Conservation (phyloP, 1,140 invertebrate species). For the Gonatopus flavifemur region DNA sequence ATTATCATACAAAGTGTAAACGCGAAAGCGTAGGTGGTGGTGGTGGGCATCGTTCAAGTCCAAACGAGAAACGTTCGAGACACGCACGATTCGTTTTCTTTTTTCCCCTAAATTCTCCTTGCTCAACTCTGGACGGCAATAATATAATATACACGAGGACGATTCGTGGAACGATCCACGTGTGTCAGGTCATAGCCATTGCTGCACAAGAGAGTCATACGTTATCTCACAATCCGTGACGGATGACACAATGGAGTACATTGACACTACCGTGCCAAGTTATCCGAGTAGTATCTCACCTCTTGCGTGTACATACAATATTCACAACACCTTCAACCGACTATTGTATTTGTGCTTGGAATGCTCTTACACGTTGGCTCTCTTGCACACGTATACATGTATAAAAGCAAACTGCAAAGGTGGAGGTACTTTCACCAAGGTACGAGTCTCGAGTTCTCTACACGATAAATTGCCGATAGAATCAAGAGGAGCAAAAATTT, state of each 20-base stretch:
- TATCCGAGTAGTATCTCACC: conserved; percentile 21
- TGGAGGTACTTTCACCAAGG: conserved; percentile 36
- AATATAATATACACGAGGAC: conserved; percentile 19
- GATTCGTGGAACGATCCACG: conserved; percentile 2
- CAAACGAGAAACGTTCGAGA: too few species aligned
- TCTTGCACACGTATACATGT: too few species aligned
- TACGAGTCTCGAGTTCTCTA: too few species aligned
- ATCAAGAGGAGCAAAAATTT: too few species aligned
- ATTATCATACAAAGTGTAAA: too few species aligned
- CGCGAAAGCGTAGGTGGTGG: too few species aligned
- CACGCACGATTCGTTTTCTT: background rate
- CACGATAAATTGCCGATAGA: too few species aligned
- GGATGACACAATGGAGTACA: conserved; percentile 35
- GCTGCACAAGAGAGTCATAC: conserved; percentile 11
- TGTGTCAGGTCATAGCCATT: conserved; percentile 14
- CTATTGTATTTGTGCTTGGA: conserved; percentile 9
- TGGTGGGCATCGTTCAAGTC: too few species aligned
- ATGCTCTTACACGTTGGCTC: conserved; percentile 14
- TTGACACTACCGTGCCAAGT: conserved; percentile 28
- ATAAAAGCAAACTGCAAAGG: conserved; percentile 24
- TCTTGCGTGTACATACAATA: conserved; percentile 7
- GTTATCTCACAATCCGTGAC: conserved; percentile 30
- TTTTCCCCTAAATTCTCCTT: too few species aligned
- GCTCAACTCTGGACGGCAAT: conserved; percentile 10
- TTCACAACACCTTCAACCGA: conserved; percentile 10